A percentile compares a stretch with the other conserved stretches of the same genome.
These are phyloP conservation scores for Opisthocomus hoazin DNA, from an alignment of 2,113 vertebrate genomes.

Conservation along the genomic window DNA sequence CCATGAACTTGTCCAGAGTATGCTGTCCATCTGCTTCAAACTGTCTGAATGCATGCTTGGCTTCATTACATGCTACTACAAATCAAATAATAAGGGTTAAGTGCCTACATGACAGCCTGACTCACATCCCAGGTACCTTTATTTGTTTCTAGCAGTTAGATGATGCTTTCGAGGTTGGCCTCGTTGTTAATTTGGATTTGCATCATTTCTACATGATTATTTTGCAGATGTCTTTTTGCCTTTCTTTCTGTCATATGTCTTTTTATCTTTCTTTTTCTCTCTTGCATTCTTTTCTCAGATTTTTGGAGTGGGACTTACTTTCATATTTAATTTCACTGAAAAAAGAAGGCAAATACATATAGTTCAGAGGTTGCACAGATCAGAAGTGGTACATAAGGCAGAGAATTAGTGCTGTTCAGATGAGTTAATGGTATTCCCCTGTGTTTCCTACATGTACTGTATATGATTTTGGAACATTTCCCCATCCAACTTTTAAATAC, in stretches of 20 bases:
- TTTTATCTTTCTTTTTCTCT: not conserved
- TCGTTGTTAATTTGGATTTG: not conserved
- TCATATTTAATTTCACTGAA: not conserved
- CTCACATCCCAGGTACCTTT: not conserved
- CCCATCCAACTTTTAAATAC: not conserved
- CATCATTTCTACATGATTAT: not conserved
- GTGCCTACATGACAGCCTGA: not conserved
- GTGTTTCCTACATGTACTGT: not conserved
- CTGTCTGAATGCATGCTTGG: not conserved
- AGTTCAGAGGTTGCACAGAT: not conserved
- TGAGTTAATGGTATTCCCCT: not conserved
- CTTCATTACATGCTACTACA: not conserved
- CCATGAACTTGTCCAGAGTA: not conserved
- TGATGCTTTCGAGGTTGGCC: not conserved
- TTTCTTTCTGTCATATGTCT: not conserved
- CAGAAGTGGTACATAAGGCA: not conserved
- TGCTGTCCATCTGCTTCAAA: not conserved
- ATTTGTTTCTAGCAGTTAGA: not conserved
- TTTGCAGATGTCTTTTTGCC: not conserved
- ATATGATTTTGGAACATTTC: not conserved
- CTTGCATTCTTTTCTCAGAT: not conserved
- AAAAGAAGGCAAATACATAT: not conserved
- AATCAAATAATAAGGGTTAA: constrained; percentile 15
- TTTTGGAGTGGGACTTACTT: not conserved
- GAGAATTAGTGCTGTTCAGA: not conserved